Conservation (phyloP, 2,113 vertebrate genomes). For the Grus americana region DNA sequence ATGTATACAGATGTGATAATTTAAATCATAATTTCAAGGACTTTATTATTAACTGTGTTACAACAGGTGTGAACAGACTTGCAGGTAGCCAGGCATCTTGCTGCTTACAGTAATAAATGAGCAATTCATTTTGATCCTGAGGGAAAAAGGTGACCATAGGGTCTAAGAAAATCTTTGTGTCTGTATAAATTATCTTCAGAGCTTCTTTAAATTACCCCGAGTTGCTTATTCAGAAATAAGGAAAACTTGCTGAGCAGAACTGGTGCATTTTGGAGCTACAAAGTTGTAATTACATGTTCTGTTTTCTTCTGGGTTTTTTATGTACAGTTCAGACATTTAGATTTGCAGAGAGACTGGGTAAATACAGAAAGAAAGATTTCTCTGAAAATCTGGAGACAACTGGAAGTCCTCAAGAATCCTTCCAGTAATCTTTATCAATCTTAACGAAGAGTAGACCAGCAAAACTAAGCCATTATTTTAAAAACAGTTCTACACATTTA, state of each 20-base stretch:
- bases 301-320: neutral
- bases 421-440: neutral
- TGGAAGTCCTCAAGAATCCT: neutral
- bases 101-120: constrained; percentile 7
- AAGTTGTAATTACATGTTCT: neutral
- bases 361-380: neutral
- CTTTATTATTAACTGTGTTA: neutral
- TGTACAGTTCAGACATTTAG: neutral
- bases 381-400: neutral
- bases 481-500: neutral
- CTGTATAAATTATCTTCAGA: neutral
- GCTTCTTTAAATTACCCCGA: constrained; percentile 5
- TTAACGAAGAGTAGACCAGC: neutral
- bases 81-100: neutral
- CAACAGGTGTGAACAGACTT: neutral
- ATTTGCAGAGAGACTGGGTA: neutral
- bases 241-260: neutral
- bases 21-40: neutral
- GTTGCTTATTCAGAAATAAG: neutral
- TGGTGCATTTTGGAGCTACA: neutral
- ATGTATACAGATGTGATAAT: neutral
- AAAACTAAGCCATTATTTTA: neutral
- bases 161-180: neutral
- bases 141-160: neutral
- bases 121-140: neutral